Base-by-base conservation (phyloP, 2,797 vertebrate genomes). In the Pagetopsis macropterus region DNA sequence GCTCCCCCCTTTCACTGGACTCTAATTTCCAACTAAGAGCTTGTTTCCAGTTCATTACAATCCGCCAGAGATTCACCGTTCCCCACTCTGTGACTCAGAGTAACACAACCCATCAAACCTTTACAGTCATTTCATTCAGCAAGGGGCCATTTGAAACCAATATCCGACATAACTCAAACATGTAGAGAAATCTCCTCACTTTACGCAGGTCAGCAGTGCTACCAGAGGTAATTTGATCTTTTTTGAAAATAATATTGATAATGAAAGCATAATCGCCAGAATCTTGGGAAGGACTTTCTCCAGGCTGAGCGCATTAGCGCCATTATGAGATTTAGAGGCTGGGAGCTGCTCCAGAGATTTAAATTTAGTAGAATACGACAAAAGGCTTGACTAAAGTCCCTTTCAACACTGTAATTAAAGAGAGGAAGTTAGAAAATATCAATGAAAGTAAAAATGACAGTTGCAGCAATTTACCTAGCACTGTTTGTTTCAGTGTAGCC, bases 91-190 rank as follows among this genome's bases (percentile, higher is more conserved):
- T 72, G 72, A 84, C 86, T 86, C 84, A 61, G 44, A 84, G 87
- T 87, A 88, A 93, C 75, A 83, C 72, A 88, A 89, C 43, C 91
- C 84, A 90, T 91, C 79, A 82, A 80, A 88, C 84, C 70, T 91
- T 90, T 89, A 89, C 84, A 90, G 85, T 84, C 78, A 48, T 48
- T 71, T 86, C 84, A 89, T 85, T 91, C 86, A 89, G 73, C 75
- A 40, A 64, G 65, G 72, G n/a, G 78, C 66, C 81, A 89, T 83
- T 72, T 87, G 88, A 92, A 90, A 90, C 85, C 76, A 80, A 87
- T 86, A 88, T 87, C 84, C 77, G 85, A 83, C 76, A 87, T 79
- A 79, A 81, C 79, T 89, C 79, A 76, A 89, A 87, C 72, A 81
- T 76, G 67, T 50, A 63, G 72, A 70, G 70, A 84, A 86, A 79